Percentiles rank a stretch among this genome's conserved stretches.
Conservation (phyloP, 1,140 invertebrate species). For the Cyrtorhinus lividipennis region DNA sequence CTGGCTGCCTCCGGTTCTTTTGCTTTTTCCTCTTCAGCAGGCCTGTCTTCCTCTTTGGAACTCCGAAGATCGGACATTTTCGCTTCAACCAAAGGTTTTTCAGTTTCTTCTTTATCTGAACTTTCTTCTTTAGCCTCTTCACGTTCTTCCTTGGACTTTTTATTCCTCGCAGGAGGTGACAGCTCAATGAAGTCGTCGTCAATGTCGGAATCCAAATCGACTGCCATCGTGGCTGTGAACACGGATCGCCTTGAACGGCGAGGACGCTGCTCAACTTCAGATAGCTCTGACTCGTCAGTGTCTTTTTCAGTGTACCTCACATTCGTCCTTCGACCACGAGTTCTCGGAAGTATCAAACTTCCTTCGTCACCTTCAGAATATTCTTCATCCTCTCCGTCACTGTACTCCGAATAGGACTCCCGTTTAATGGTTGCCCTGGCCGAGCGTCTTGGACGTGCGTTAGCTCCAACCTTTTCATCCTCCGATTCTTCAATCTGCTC, state of each 20-base stretch:
- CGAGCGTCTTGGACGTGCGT: background rate
- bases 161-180: background rate
- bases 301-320: background rate
- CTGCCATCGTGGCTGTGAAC: background rate
- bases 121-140: background rate
- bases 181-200: background rate
- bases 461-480: slow-evolving; percentile 10
- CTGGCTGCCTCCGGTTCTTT: too few relatives aligned
- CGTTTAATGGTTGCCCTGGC: slow-evolving; percentile 21
- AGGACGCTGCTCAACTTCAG: background rate
- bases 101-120: too few relatives aligned
- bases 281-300: background rate
- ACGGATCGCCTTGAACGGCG: background rate
- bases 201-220: background rate
- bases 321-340: background rate
- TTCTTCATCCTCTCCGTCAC: slow-evolving; percentile 7
- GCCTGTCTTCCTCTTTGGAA: too few relatives aligned
- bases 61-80: too few relatives aligned
- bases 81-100: too few relatives aligned
- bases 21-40: too few relatives aligned
- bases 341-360: background rate
- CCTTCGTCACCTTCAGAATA: background rate
- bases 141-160: background rate
- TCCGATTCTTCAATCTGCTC: slow-evolving; percentile 22
- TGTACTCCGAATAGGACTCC: background rate